Base-by-base conservation (phyloP, 2,888 invertebrate genomes). In the Melanargia galathea region DNA sequence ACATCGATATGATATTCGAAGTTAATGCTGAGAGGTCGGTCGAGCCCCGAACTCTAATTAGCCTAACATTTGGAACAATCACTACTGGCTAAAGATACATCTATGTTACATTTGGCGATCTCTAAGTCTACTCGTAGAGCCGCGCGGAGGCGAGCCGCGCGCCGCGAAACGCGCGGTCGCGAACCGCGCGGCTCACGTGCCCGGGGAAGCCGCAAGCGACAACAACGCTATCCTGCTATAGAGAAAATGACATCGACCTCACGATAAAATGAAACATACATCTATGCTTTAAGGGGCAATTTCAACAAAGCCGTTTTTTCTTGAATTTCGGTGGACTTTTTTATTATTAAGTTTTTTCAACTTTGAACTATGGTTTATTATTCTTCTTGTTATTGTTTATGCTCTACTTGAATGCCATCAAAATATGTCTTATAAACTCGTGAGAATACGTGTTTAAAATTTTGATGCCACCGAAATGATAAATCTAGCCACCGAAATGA, bases 1-100 rank as follows among this genome's bases (percentile, higher is more conserved):
- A 64, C 67, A 63, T 54, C 62, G 66, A 67, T 65, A 63, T 55
- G 62, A 60, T 60, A 61, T 13, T 48, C 61, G 40, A 33, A 69
- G 71, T 76, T 72, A 74, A 77, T 70, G 72, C 71, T 66, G 71
- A 76, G 78, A 76, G 77, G 74, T 71, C 74, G 79, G 76, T 75
- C 76, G 76, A 77, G 79, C 78, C 83, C 80, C 80, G 72, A 78
- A 80, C 81, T 78, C 86, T 86, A 87, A 81, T 81, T 86, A 90
- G 79, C 80, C 90, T 90, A 90, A 86, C 90, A 90, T 90, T 90
- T 90, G 90, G 90, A 90, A 90, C 89, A 84, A 84, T 88, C 83
- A 86, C 90, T 90, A 90, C 87, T 83, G 80, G 82, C 90, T 90
- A 90, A 87, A 81, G 83, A 86, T 90, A 89, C 85, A 85, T 86